These are phyloP conservation scores for Leptopterna dolabrata DNA, from an alignment of 2,888 invertebrate genomes.

Conservation along the genomic window DNA sequence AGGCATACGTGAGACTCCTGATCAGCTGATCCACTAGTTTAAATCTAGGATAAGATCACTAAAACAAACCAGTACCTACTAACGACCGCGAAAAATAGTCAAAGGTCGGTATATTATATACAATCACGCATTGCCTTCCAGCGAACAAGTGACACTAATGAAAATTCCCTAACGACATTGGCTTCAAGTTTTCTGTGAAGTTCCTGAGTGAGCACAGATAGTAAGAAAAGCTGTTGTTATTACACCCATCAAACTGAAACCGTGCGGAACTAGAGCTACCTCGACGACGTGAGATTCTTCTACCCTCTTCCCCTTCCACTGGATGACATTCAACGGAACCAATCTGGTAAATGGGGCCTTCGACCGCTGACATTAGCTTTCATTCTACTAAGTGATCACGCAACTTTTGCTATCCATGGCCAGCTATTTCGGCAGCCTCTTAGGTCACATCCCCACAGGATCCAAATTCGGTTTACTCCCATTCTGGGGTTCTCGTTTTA, in stretches of 20 bases:
- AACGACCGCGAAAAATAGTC: too few relatives aligned
- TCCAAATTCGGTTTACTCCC: neutral
- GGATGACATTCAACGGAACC: neutral
- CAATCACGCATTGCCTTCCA: too few relatives aligned
- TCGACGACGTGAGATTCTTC: neutral
- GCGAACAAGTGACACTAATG: too few relatives aligned
- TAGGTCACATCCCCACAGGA: neutral
- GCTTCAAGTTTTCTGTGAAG: too few relatives aligned
- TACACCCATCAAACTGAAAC: neutral
- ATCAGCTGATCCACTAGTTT: too few relatives aligned
- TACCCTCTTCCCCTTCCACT: neutral
- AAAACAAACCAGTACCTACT: too few relatives aligned
- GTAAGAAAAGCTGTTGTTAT: neutral
- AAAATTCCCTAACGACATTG: too few relatives aligned
- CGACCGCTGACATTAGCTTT: neutral
- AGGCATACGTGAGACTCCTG: too few relatives aligned
- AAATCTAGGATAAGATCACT: too few relatives aligned
- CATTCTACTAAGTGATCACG: constrained; percentile 11
- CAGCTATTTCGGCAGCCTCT: neutral
- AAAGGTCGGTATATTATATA: too few relatives aligned
- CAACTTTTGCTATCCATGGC: neutral
- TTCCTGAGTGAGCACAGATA: too few relatives aligned
- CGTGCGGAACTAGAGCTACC: neutral
- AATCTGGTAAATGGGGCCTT: neutral
- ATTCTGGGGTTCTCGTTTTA: neutral